These are phyloP conservation scores for Enteromius paludinosus DNA, from an alignment of 2,797 vertebrate species.

Conservation along the genomic window DNA sequence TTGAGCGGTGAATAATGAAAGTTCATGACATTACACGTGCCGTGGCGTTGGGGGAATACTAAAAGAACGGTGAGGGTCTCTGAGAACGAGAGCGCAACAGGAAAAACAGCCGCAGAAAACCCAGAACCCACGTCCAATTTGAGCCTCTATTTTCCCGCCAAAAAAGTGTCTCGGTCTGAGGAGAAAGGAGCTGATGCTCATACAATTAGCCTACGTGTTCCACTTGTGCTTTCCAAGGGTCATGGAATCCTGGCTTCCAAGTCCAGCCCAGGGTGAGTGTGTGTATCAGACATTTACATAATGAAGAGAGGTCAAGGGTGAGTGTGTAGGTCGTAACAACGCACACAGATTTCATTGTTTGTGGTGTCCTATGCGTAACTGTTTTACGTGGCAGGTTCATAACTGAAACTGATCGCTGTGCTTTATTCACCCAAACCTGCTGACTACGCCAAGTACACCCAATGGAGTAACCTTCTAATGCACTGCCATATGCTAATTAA, in stretches of 20 bases:
- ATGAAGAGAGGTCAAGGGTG: slow-evolving; percentile 43
- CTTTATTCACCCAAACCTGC: not conserved
- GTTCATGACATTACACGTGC: slow-evolving; percentile 74
- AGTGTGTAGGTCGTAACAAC: slow-evolving; percentile 15
- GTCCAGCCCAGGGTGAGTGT: slow-evolving; percentile 54
- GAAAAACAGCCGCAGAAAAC: slow-evolving; percentile 64
- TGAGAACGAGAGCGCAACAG: slow-evolving; percentile 68
- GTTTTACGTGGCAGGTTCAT: not conserved
- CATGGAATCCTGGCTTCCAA: slow-evolving; percentile 69
- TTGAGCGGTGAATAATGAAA: slow-evolving; percentile 68
- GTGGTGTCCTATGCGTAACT: not conserved
- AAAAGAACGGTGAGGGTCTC: slow-evolving; percentile 62
- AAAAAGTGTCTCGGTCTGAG: slow-evolving; percentile 71
- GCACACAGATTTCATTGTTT: not conserved
- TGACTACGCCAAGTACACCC: slow-evolving; percentile 8
- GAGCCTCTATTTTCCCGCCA: slow-evolving; percentile 71
- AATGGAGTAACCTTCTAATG: slow-evolving; percentile 33
- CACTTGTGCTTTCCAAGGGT: slow-evolving; percentile 74
- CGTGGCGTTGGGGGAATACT: slow-evolving; percentile 63
- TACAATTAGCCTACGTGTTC: slow-evolving; percentile 75
- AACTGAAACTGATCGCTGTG: not conserved
- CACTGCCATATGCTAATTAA: slow-evolving; percentile 6
- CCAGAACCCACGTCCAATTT: slow-evolving; percentile 60
- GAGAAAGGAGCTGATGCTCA: slow-evolving; percentile 75
- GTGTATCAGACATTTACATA: slow-evolving; percentile 16